Percentiles rank a stretch among this genome's conserved stretches.
Evolutionary conservation across 2,888 invertebrate species (phyloP).

Genomic region (Leptinotarsa haldemani): DNA sequence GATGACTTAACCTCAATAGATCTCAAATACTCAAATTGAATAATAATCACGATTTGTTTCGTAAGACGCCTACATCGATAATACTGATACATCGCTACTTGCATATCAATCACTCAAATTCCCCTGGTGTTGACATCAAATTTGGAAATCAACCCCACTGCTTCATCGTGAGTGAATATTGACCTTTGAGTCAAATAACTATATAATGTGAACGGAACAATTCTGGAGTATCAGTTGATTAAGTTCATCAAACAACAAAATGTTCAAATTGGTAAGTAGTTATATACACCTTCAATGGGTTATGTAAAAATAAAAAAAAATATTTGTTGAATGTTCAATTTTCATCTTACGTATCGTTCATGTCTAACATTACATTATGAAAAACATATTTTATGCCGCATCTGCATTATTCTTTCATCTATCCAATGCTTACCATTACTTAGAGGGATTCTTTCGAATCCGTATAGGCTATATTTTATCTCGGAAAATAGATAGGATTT

Average conservation of each 20-base stretch:
- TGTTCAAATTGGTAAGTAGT: slow-evolving; percentile 30
- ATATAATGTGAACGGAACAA: slow-evolving; percentile 5
- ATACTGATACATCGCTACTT: not conserved
- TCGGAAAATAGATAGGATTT: too few species aligned
- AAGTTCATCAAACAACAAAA: slow-evolving; percentile 14
- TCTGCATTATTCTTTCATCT: too few species aligned
- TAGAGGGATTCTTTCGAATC: too few species aligned
- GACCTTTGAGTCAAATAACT: slow-evolving; percentile 2
- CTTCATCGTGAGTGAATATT: not conserved
- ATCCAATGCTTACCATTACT: too few species aligned
- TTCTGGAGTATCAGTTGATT: not conserved
- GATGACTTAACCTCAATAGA: not conserved
- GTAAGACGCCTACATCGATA: not conserved
- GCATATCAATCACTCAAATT: slow-evolving; percentile 18
- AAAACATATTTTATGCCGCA: too few species aligned
- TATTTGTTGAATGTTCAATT: too few species aligned
- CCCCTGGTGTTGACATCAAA: slow-evolving; percentile 11
- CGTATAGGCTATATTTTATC: too few species aligned
- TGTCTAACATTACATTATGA: too few species aligned
- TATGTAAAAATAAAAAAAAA: too few species aligned
- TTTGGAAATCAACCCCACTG: slow-evolving; percentile 17
- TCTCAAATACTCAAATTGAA: slow-evolving; percentile 4
- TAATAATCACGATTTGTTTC: slow-evolving; percentile 7
- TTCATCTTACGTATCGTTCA: too few species aligned
- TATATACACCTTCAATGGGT: too few species aligned